These are phyloP conservation scores for Syngnathus rostellatus DNA, from an alignment of 2,797 vertebrate species.

Conservation along the genomic window DNA sequence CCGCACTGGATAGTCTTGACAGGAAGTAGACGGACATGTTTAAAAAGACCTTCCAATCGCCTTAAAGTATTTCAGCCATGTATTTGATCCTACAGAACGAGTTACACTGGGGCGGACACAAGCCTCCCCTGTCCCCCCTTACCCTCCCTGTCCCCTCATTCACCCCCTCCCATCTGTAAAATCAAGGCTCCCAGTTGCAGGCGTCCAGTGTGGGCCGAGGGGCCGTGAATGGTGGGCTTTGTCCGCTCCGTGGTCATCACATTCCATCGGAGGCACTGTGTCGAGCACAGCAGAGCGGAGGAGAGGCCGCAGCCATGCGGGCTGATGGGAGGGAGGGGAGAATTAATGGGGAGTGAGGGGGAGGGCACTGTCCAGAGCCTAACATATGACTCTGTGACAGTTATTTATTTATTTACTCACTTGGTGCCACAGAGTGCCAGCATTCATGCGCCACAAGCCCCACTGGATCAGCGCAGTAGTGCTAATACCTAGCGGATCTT, in stretches of 20 bases:
- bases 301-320: slow-evolving; percentile 46
- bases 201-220: slow-evolving; percentile 9
- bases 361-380: neutral
- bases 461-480: neutral
- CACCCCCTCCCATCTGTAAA: neutral
- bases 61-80: neutral
- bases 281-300: slow-evolving; percentile 58
- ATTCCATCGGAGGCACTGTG: slow-evolving; percentile 74
- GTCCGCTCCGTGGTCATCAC: slow-evolving; percentile 62
- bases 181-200: slow-evolving; percentile 8
- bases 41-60: neutral
- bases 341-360: neutral
- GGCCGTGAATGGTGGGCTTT: slow-evolving; percentile 13
- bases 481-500: neutral
- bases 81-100: neutral
- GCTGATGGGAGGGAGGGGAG: slow-evolving; percentile 10
- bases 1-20: neutral
- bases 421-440: neutral
- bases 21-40: neutral
- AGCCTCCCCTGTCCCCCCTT: neutral
- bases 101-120: neutral
- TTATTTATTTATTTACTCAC: neutral
- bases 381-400: neutral
- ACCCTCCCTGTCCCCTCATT: neutral
- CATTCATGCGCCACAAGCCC: neutral